Evolutionary conservation across 1,140 invertebrate species (phyloP).

Genomic region (Aphis gossypii): DNA sequence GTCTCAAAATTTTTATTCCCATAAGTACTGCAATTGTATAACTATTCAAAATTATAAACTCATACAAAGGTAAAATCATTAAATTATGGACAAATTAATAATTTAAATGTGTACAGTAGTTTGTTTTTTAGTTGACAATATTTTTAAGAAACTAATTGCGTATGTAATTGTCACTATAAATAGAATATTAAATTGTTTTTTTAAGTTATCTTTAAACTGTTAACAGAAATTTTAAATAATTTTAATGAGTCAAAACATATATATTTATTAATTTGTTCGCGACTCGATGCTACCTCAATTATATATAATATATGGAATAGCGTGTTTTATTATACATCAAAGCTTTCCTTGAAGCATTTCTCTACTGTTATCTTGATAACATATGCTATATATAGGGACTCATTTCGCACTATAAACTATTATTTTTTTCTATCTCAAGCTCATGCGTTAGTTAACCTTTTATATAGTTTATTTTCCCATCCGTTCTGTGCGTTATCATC

Average conservation of each 20-base stretch:
- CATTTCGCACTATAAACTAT: constrained; percentile 20
- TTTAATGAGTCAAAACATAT: background rate
- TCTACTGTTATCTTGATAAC: background rate
- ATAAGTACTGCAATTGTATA: too few relatives aligned
- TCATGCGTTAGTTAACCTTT: background rate
- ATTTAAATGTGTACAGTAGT: background rate
- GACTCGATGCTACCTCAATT: background rate
- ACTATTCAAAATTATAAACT: background rate
- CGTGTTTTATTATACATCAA: constrained; percentile 11
- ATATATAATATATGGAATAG: background rate
- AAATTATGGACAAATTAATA: background rate
- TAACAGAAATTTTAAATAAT: background rate
- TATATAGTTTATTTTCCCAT: constrained; percentile 20
- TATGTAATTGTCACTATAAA: background rate
- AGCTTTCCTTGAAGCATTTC: background rate
- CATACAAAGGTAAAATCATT: background rate
- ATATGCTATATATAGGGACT: background rate
- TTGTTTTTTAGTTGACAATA: background rate
- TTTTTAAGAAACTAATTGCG: background rate
- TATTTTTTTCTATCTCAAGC: background rate
- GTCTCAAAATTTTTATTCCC: background rate
- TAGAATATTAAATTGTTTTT: background rate
- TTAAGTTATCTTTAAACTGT: background rate
- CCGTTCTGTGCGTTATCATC: background rate
- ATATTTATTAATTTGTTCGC: background rate